Base-by-base conservation (phyloP, 2,888 invertebrate species). In the Troilus luridus region DNA sequence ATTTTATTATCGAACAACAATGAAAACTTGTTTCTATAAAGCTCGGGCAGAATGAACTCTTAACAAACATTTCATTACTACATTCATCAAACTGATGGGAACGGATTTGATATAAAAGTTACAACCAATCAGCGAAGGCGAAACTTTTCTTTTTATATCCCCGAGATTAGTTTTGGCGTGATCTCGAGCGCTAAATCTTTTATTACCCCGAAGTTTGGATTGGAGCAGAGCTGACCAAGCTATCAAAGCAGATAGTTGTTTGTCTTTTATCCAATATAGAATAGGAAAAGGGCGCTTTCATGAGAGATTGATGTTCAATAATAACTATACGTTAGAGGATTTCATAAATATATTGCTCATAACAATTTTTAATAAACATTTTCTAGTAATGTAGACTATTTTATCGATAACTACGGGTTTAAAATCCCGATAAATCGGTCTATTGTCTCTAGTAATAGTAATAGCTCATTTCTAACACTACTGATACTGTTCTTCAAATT, bases 171-270 rank as follows among this genome's bases (percentile, higher is more conserved):
- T 77, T 67, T 77, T 17, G 27, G 19, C 27, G 27, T 12, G 41
- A 67, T 67, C 14, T 67, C 67, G 3, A 6, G 24, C 12, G 24
- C 67, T 67, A 24, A 77, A 77, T 41, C 72, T 77, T 77, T 77
- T 77, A 77, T 77, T 77, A 77, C 17, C 72, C 17, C 27, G 72
- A 77, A 77, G 72, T 41, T 77, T 27, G 72, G 41, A 19, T 77
- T 41, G 72, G 72, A 41, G 27, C 41, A 77, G 41, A 77, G 5
- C 8, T 19, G 7, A 41, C 72, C 27, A 8, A 77, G 72, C 27
- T 8, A 77, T 41, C 17, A 1, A 41, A 77, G 27, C 72, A 77
- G 19, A 19, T 7, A 9, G 10, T 77, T 77, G 27, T 24, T 67
- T 67, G 60, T 60, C 17, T 60, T 60, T 14, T 60, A 8, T 12